Base-by-base conservation (phyloP, 2,888 invertebrate genomes). In the Ectemnius continuus region DNA sequence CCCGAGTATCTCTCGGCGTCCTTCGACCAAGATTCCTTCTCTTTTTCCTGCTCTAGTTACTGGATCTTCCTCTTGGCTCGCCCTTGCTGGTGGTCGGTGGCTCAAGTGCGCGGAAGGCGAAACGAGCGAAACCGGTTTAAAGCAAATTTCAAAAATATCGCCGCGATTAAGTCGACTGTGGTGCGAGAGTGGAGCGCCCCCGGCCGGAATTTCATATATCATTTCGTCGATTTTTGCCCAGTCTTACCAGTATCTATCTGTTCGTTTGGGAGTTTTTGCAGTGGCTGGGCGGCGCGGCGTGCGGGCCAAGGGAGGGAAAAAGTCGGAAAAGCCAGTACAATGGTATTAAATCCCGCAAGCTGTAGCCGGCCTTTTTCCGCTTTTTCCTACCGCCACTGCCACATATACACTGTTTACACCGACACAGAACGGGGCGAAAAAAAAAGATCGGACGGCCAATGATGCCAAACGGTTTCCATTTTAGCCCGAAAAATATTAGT, bases 311-410 rank as follows among this genome's bases (percentile, higher is more conserved):
- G 36, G 36, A 36, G 36, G 36, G 36, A 36, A 36, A 36, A 8
- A 36, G 36, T 36, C 52, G 52, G 16, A 14, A 52, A 14, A 52
- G 52, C 16, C 36, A 36, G 36, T 52, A 52, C 52, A 52, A 52
- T 52, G 16, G 52, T 52, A 52, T 52, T 52, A 52, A 52, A 52
- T 52, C 52, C 52, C 52, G 52, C 52, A 52, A 52, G 52, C 52
- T 52, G 52, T 16, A 52, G 36, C 36, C 8, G 8, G 36, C 36
- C 36, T 36, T 36, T 36, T 36, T 36, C 52, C 14, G 52, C 52
- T 52, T 52, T 52, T 52, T 16, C 52, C n/a, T 52, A 14, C 52
- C 13, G 52, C 16, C n/a, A 16, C 13, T 52, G 52, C 52, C 36
- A 36, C 36, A 36, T 8, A 52, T 52, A 52, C 14, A 52, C 52